These are phyloP conservation scores for Campoplex nolae DNA, from an alignment of 2,888 invertebrate genomes.

Conservation along the genomic window DNA sequence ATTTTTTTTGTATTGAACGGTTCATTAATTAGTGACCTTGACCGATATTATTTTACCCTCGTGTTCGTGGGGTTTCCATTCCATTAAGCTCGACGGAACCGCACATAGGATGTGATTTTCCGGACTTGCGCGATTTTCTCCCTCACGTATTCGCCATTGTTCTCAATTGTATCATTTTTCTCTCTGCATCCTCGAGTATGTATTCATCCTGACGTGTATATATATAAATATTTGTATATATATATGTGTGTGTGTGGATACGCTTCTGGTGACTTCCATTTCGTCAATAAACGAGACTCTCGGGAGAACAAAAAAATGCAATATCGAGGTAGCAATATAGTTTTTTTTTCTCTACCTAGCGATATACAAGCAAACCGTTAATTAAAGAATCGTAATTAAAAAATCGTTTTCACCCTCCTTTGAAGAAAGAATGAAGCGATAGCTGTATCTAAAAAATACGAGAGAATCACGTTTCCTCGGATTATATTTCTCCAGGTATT, in stretches of 20 bases:
- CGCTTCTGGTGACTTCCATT: conserved; percentile 33
- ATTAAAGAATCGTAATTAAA: conserved; percentile 60
- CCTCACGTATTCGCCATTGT: conserved; percentile 22
- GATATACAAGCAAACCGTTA: conserved; percentile 25
- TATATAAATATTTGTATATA: not conserved
- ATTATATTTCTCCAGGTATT: not conserved
- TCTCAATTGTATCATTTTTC: conserved; percentile 33
- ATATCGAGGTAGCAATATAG: conserved; percentile 39
- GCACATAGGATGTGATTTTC: conserved; percentile 41
- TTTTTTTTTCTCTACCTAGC: conserved; percentile 28
- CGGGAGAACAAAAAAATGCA: conserved; percentile 45
- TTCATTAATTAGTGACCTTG: conserved; percentile 13
- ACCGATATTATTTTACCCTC: not conserved
- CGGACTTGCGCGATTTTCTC: conserved; percentile 18
- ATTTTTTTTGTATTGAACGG: not conserved
- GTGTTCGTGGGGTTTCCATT: conserved; percentile 38
- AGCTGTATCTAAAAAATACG: not conserved
- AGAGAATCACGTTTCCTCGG: not conserved
- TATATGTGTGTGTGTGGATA: not conserved
- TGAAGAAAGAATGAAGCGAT: conserved; percentile 26
- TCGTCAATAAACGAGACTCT: conserved; percentile 45
- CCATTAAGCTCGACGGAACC: conserved; percentile 36
- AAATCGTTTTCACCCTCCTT: conserved; percentile 41
- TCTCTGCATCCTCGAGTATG: conserved; percentile 24
- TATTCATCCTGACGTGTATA: not conserved